Base-by-base conservation (phyloP, 2,888 invertebrate genomes). In the Dasysyrphus albostriatus region DNA sequence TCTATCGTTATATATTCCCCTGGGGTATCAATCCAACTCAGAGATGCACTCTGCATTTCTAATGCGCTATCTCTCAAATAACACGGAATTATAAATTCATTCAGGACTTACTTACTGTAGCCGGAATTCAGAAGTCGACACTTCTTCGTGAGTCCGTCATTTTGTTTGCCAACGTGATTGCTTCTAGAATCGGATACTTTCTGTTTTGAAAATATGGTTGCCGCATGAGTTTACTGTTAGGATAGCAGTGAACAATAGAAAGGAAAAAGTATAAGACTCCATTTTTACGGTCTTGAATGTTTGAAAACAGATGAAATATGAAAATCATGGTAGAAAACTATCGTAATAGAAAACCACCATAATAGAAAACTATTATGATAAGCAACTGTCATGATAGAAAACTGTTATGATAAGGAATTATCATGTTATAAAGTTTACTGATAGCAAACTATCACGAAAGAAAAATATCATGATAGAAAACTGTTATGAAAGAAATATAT, bases 21-120 rank as follows among this genome's bases (percentile, higher is more conserved):
- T 14, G 70, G 83, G 83, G 58, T 61, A 44, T 74, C 29, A 44
- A 56, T 73, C 61, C 63, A 47, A n/a, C 54, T 39, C 75, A 83
- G 79, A 83, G 79, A 83, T 87, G 83, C 87, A 87, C 65, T 72
- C 51, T 83, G 87, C 83, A 87, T 87, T 79, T 42, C 78, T 87
- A 87, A 87, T 87, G 75, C 78, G 75, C 78, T 56, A 75, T 78
- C 77, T 78, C 77, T 51, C 74, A 77, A 82, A 76, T 56, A 87
- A 78, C 72, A 69, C 34, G 63, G 75, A 78, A 87, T 83, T 87
- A 83, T 83, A 75, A 83, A 83, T 87, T 87, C 78, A 87, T 87
- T 85, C 85, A 34, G 76, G 67, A 80, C 79, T 58, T 75, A 75
- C 24, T 58, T 75, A 75, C 69, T 63, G 47, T 70, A 76, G 61